Conservation (phyloP, 2,113 vertebrate genomes). For the Cebus imitator region DNA sequence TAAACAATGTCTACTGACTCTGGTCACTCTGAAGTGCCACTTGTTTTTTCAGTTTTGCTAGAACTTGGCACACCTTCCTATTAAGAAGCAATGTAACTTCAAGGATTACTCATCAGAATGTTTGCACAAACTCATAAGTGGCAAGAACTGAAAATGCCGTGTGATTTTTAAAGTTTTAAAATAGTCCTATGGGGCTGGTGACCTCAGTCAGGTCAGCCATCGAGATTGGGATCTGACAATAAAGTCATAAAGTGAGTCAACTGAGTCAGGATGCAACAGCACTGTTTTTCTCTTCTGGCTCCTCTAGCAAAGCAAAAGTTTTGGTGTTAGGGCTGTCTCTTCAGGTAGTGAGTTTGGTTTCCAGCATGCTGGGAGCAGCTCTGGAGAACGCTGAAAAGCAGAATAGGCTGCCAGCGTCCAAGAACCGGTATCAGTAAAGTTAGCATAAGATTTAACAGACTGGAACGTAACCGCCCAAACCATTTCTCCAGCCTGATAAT, state of each 20-base stretch:
- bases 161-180: background rate
- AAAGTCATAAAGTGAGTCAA: background rate
- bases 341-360: background rate
- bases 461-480: background rate
- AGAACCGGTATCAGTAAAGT: background rate
- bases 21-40: background rate
- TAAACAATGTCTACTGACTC: background rate
- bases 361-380: background rate
- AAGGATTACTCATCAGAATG: background rate
- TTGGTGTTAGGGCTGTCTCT: background rate
- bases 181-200: background rate
- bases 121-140: background rate
- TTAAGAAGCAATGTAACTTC: background rate
- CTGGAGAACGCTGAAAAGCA: background rate
- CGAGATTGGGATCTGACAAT: background rate
- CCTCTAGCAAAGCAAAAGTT: background rate
- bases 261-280: background rate
- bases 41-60: background rate
- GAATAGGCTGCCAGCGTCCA: background rate
- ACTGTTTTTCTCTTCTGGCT: background rate
- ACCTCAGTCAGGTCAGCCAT: background rate
- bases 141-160: background rate
- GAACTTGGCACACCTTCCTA: background rate
- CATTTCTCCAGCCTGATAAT: constrained; percentile 51
- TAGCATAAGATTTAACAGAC: constrained; percentile 21